Base-by-base conservation (phyloP, 2,888 invertebrate genomes). In the Apamea sordens region DNA sequence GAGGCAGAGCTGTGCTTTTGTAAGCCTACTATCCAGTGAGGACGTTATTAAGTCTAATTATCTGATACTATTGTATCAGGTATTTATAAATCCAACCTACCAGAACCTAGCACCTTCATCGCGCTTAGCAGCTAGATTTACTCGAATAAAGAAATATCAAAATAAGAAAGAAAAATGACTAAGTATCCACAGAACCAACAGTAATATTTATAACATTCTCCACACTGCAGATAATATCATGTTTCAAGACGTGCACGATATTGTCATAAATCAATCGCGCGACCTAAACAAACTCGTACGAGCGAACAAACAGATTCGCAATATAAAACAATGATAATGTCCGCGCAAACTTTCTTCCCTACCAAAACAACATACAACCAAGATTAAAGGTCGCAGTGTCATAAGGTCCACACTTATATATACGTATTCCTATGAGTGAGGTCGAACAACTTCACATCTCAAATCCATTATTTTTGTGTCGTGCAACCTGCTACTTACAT, bases 271-370 rank as follows among this genome's bases (percentile, higher is more conserved):
- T 95, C 95, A 94, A 95, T 94, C 89, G 76, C 89, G 86, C 81
- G 89, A 86, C 95, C 95, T 95, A 94, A 94, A 92, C 93, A 95
- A 95, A 95, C 95, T 90, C 88, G 90, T 93, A 90, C 93, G 91
- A 92, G 91, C 90, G 93, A 91, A 88, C 93, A 95, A 95, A 95
- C 95, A 95, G 88, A 85, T 86, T 77, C 87, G 87, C 86, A 90
- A 90, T 92, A 92, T 91, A 92, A 93, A 92, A 92, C 89, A 92
- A 91, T 91, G 91, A 93, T 92, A 92, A 91, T 91, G 90, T 91
- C 87, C 82, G 83, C 85, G 82, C 89, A 91, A 91, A 92, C 90
- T 91, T 81, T 85, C 85, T 82, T 83, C 89, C 90, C 87, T 72
- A 75, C 78, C 80, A 88, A 89, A 86, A 92, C 89, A 79, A 50